Conservation (phyloP, 2,888 invertebrate species). For the Euzetes globulus region DNA sequence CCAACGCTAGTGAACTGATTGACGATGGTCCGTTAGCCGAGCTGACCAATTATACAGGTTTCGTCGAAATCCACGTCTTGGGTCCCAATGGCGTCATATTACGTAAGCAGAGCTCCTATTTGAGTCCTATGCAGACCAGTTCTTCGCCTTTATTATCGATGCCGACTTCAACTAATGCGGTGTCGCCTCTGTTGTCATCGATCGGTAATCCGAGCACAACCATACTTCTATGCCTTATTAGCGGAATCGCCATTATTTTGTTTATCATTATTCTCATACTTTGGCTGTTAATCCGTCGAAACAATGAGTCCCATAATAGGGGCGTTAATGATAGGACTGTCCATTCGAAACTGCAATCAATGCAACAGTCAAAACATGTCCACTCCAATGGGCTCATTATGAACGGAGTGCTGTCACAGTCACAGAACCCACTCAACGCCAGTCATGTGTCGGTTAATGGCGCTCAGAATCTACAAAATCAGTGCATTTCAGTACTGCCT, state of each 20-base stretch:
- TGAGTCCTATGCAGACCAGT: conserved; percentile 40
- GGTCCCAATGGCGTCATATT: conserved; percentile 42
- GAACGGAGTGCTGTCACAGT: conserved; percentile 9
- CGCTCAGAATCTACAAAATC: background rate
- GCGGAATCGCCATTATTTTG: conserved; percentile 58
- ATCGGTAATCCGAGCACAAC: conserved; percentile 38
- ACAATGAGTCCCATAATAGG: background rate
- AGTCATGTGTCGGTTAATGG: background rate
- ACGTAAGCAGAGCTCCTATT: conserved; percentile 40
- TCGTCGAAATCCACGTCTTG: conserved; percentile 71
- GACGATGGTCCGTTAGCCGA: conserved; percentile 67
- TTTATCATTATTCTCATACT: conserved; percentile 57
- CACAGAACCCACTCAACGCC: background rate
- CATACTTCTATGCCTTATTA: conserved; percentile 58
- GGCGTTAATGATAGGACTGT: background rate
- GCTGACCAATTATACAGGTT: conserved; percentile 73
- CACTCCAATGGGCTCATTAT: background rate
- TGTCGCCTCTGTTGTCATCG: conserved; percentile 36
- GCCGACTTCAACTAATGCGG: conserved; percentile 35
- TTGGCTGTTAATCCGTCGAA: conserved; percentile 52
- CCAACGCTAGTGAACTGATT: conserved; percentile 25
- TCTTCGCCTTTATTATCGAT: conserved; percentile 36
- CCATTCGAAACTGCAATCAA: background rate
- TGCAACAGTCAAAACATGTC: conserved; percentile 2
- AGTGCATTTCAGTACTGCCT: conserved; percentile 50